Base-by-base conservation (phyloP, 2,888 invertebrate genomes). In the Caenorhabditis virilis region DNA sequence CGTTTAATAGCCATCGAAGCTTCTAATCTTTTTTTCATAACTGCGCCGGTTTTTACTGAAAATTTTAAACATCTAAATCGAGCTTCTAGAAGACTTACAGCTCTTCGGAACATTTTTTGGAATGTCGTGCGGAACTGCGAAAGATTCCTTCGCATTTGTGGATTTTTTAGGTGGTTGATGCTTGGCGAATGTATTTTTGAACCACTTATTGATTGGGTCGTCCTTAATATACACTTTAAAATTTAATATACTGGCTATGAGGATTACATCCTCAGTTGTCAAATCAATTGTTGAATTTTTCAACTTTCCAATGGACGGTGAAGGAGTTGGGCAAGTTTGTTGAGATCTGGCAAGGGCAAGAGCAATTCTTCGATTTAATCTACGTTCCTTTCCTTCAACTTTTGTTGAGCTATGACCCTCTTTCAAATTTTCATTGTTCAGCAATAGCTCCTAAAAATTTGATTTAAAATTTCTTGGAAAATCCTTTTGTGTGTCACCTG, bases 171-270 rank as follows among this genome's bases (percentile, higher is more conserved):
- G 16, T 13, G 43, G 49, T 5, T 23, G 13, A 7, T n/a, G 42
- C 25, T n/a, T 54, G n/a, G n/a, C 39, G 38, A 60, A 65, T 1
- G 52, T 60, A n/a, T 54, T 54, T 33, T 57, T 56, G 39, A 66
- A 61, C 66, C 66, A 66, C 25, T 47, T 35, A 13, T 61, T 49
- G 15, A 23, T 61, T 23, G 61, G 61, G 35, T 66, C 61, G 43
- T 66, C 66, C 58, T 58, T 27, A 43, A 50, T 43, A 13, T 9
- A 30, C 13, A 13, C 30, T 30, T 13, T 6, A 30, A 9, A 9
- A 9, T 30, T 30, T 6, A 30, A 9, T 30, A 9, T 6, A 30
- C 13, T 30, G 6, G 7, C 30, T 30, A 6, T 30, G 6, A 30
- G 13, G 13, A 30, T 9, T 30, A 58, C 57, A 11, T 61, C 57